These are phyloP conservation scores for Heteromurus nitidus DNA, from an alignment of 2,888 invertebrate species.

Conservation along the genomic window DNA sequence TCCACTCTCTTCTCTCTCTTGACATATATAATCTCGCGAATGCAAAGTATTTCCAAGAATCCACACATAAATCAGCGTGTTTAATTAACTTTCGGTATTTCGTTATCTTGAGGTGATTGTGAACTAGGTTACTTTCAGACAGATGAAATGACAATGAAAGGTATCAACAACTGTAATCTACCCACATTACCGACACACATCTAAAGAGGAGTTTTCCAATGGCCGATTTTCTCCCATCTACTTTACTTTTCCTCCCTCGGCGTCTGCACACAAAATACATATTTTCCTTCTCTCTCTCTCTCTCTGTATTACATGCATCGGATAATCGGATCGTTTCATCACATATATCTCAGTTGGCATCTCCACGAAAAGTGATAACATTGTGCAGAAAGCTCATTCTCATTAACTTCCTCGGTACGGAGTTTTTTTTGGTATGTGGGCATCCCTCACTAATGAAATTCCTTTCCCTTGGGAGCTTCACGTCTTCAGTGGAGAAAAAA, in stretches of 20 bases:
- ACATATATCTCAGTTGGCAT: not conserved
- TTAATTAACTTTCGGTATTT: conserved; percentile 50
- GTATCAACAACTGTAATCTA: conserved; percentile 33
- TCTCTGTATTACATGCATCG: not conserved
- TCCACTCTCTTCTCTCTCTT: not conserved
- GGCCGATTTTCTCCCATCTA: too few relatives aligned
- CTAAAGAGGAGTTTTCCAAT: too few relatives aligned
- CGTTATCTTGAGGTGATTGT: conserved; percentile 6
- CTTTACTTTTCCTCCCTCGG: not conserved
- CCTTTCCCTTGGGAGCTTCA: not conserved
- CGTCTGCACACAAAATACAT: not conserved
- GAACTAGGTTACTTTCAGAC: conserved; percentile 11
- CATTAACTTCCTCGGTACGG: not conserved
- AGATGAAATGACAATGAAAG: conserved; percentile 49
- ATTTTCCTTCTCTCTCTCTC: not conserved
- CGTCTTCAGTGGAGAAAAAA: not conserved
- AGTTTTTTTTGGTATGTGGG: conserved; percentile 2
- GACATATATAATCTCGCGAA: not conserved
- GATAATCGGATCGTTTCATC: not conserved
- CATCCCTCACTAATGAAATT: conserved; percentile 44
- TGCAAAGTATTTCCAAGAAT: conserved; percentile 11
- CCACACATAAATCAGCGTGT: conserved; percentile 48
- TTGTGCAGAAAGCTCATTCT: not conserved
- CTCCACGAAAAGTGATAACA: not conserved
- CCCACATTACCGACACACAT: conserved; percentile 12